Evolutionary conservation across 2,113 vertebrate species (phyloP).

Genomic region (Stigmatopora nigra): DNA sequence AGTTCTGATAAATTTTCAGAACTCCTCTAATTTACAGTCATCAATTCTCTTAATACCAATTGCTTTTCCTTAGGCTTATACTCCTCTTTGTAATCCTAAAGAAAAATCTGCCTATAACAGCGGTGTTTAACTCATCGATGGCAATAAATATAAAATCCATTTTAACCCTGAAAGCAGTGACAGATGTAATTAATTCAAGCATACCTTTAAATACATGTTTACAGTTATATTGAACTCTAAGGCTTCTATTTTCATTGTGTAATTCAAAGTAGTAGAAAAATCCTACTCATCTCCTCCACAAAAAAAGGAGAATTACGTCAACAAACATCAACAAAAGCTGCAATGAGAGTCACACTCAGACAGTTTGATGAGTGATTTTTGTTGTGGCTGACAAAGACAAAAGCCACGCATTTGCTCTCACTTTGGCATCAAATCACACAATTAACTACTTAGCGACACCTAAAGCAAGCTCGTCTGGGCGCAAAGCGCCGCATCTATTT

Average conservation of each 20-base stretch:
- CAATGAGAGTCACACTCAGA: conserved; percentile 22
- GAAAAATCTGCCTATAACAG: neutral
- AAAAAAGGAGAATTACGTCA: neutral
- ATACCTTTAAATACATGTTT: neutral
- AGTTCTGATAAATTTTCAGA: neutral
- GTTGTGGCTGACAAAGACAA: conserved; percentile 2
- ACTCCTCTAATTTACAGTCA: neutral
- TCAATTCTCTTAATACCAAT: neutral
- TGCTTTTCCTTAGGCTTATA: neutral
- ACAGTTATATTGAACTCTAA: neutral
- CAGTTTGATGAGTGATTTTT: conserved; percentile 4
- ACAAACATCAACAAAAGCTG: neutral
- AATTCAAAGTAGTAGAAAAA: neutral
- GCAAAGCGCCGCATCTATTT: neutral
- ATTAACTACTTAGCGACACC: conserved; percentile 12
- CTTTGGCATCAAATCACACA: conserved; percentile 8
- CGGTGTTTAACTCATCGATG: neutral
- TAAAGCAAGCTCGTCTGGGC: neutral
- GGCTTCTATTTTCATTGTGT: neutral
- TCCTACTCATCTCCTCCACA: neutral
- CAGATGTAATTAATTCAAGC: neutral
- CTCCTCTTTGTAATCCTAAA: neutral
- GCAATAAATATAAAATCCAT: no score
- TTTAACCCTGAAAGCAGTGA: neutral
- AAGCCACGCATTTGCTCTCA: conserved; percentile 8